Conservation (phyloP, 2,888 invertebrate genomes). For the Euproctis similis region DNA sequence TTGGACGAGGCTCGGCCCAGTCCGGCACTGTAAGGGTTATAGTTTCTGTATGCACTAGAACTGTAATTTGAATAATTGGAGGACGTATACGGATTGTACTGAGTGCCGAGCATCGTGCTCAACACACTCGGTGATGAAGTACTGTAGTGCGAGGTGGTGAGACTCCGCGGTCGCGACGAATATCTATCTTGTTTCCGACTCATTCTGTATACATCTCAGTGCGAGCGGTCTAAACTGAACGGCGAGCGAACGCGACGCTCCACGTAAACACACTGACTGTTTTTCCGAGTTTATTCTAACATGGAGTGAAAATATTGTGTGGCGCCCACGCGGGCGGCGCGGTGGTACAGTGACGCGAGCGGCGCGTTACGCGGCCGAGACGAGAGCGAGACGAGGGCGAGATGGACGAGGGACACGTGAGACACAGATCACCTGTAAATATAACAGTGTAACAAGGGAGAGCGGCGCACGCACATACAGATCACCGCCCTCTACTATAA, state of each 20-base stretch:
- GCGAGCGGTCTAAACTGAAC: slow-evolving; percentile 18
- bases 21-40: slow-evolving; percentile 62
- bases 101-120: slow-evolving; percentile 54
- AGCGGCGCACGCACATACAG: slow-evolving; percentile 38
- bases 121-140: slow-evolving; percentile 65
- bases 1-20: slow-evolving; percentile 54
- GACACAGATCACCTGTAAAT: slow-evolving; percentile 58
- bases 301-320: slow-evolving; percentile 53
- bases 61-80: slow-evolving; percentile 52
- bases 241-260: slow-evolving; percentile 46
- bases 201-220: slow-evolving; percentile 56
- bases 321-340: slow-evolving; percentile 48
- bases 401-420: slow-evolving; percentile 42
- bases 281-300: slow-evolving; percentile 49
- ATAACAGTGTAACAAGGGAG: slow-evolving; percentile 28
- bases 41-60: slow-evolving; percentile 58
- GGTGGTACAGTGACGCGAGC: slow-evolving; percentile 41
- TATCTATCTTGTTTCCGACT: slow-evolving; percentile 67
- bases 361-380: slow-evolving; percentile 43
- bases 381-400: slow-evolving; percentile 39
- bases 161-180: slow-evolving; percentile 56
- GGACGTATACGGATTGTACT: slow-evolving; percentile 54
- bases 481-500: slow-evolving; percentile 44
- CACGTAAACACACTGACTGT: slow-evolving; percentile 60
- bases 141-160: slow-evolving; percentile 55